Conservation (phyloP, 2,113 vertebrate species). For the Alectura lathami region DNA sequence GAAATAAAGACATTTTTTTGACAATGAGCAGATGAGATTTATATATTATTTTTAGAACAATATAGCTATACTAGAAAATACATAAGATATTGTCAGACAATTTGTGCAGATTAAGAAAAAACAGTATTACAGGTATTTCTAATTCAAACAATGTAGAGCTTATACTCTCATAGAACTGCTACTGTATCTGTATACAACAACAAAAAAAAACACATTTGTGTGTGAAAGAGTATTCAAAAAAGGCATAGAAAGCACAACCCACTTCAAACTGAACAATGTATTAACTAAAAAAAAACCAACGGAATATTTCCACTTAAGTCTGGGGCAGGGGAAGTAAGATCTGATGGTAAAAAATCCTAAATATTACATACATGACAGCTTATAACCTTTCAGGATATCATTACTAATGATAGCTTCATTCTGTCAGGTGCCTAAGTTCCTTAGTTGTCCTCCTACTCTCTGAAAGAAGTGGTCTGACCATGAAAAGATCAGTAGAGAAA, state of each 20-base stretch:
- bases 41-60: neutral
- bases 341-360: neutral
- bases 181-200: neutral
- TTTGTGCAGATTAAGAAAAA: neutral
- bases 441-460: neutral
- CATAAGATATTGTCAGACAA: fast-evolving
- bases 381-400: neutral
- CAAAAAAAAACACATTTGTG: neutral
- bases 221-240: neutral
- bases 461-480: neutral
- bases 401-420: neutral
- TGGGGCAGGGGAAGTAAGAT: neutral
- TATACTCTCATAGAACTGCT: neutral
- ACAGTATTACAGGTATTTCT: neutral
- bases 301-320: neutral
- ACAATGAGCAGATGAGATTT: neutral
- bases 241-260: neutral
- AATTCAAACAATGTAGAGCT: neutral
- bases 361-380: neutral
- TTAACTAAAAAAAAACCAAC: neutral
- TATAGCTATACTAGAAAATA: neutral
- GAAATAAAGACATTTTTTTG: neutral
- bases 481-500: neutral
- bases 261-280: neutral
- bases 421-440: neutral